These are phyloP conservation scores for Ceratitis capitata DNA, from an alignment of 1,140 invertebrate genomes.

Conservation along the genomic window DNA sequence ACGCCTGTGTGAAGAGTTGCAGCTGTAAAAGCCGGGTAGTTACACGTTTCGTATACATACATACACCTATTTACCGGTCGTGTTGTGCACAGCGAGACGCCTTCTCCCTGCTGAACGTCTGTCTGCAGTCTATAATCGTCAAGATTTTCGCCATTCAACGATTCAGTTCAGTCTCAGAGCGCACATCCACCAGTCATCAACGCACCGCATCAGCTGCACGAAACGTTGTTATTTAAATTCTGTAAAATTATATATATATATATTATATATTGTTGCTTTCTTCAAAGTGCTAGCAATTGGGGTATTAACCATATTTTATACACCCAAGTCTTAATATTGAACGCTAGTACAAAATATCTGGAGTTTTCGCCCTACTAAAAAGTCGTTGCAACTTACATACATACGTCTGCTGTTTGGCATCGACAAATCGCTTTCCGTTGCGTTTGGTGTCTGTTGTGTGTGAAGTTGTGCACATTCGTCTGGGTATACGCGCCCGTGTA, in stretches of 20 bases:
- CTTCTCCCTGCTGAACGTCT: neutral
- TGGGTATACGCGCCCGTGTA: slow-evolving; percentile 1
- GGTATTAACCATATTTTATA: neutral
- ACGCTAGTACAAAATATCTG: neutral
- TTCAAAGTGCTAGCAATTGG: neutral
- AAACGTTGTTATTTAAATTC: neutral
- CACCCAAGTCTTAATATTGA: neutral
- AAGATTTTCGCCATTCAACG: neutral
- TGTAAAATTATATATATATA: neutral
- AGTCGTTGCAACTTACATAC: neutral
- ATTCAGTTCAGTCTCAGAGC: slow-evolving; percentile 6
- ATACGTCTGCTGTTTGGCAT: neutral
- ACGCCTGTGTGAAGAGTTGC: neutral
- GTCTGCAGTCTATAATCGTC: slow-evolving; percentile 12
- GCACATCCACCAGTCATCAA: neutral
- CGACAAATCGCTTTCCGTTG: neutral
- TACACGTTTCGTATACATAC: slow-evolving; percentile 4
- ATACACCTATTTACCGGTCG: neutral
- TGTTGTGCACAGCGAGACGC: neutral
- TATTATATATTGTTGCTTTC: neutral
- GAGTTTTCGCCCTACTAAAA: neutral
- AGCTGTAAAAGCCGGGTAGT: slow-evolving; percentile 32
- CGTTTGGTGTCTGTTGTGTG: slow-evolving; percentile 5
- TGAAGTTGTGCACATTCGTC: neutral
- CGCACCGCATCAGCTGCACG: slow-evolving; percentile 5